phyloP scores from a whole-genome alignment of 2,888 invertebrate species.

The Drosophila engyochracea region DNA sequence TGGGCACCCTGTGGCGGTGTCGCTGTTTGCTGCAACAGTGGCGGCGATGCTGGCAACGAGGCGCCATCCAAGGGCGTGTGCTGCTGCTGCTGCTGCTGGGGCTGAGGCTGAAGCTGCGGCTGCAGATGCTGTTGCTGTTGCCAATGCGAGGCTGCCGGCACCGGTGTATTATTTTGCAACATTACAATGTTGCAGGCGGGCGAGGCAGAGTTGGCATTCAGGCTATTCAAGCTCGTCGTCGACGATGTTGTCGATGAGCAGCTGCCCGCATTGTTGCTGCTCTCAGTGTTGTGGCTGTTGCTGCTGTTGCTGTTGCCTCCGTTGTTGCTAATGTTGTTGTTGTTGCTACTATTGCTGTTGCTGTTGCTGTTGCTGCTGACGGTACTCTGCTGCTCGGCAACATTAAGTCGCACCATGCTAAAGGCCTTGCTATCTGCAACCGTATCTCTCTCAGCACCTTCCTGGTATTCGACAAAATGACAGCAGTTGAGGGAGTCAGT shows the following conservation, averaged over 20 bases:
- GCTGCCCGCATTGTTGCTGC: conserved; percentile 68
- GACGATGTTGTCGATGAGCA: conserved; percentile 72
- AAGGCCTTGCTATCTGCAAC: conserved; percentile 26
- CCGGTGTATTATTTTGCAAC: conserved; percentile 62
- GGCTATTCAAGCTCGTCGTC: conserved; percentile 73
- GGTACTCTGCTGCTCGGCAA: conserved; percentile 78
- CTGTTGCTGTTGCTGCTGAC: conserved; percentile 55
- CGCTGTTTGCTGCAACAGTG: conserved; percentile 81
- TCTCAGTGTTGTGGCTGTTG: conserved; percentile 48
- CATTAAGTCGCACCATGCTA: conserved; percentile 85
- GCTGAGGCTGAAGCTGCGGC: conserved; percentile 56
- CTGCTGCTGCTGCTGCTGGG: conserved; percentile 53
- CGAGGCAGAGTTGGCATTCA: conserved; percentile 55
- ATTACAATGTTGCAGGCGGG: conserved; percentile 73
- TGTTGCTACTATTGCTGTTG: conserved; percentile 50
- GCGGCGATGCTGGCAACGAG: conserved; percentile 82
- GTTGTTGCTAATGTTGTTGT: conserved; percentile 47
- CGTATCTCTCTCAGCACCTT: conserved; percentile 11
- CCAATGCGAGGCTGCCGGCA: conserved; percentile 46
- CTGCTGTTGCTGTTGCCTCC: conserved; percentile 45
- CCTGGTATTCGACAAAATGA: conserved; percentile 6
- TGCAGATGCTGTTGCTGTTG: conserved; percentile 58
- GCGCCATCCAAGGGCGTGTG: conserved; percentile 81
- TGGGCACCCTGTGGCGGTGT: conserved; percentile 83
- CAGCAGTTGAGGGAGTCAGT: not conserved